phyloP scores from a whole-genome alignment of 2,113 vertebrate species.

The Urocynchramus pylzowi region DNA sequence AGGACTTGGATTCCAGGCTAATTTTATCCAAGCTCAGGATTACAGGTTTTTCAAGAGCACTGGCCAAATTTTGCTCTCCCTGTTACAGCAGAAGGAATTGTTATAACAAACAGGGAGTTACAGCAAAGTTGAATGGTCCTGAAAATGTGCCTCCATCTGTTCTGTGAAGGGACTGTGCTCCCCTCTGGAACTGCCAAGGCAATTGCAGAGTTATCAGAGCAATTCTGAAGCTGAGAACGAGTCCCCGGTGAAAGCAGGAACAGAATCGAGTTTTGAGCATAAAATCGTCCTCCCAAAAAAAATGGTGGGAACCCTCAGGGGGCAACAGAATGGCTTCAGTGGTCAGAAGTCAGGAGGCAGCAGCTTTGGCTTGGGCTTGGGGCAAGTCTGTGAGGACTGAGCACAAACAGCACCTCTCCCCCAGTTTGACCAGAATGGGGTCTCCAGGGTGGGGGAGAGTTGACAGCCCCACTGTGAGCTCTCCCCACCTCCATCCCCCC shows the following conservation, averaged over 20 bases:
- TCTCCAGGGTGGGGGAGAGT: accelerated
- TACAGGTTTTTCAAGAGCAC: neutral
- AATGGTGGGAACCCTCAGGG: neutral
- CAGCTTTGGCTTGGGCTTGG: neutral
- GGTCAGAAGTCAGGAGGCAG: neutral
- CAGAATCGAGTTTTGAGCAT: neutral
- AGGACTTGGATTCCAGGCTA: neutral
- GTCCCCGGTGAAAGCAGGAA: neutral
- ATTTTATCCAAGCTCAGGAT: neutral
- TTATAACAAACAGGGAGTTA: neutral
- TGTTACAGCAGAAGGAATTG: neutral
- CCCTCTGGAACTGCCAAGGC: neutral
- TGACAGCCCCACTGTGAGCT: neutral
- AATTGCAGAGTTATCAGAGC: slow-evolving; percentile 22
- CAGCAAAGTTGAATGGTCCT: neutral
- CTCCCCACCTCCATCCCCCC: too few species aligned
- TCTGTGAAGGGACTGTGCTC: neutral
- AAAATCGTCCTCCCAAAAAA: neutral
- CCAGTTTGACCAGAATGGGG: accelerated
- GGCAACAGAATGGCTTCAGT: neutral
- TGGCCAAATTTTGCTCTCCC: neutral
- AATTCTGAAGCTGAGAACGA: neutral
- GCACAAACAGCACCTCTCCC: neutral
- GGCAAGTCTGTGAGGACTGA: neutral
- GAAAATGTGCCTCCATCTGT: slow-evolving; percentile 37